Percentiles rank a stretch among this genome's conserved stretches.
These are phyloP conservation scores for Engystomops pustulosus DNA, from an alignment of 2,113 vertebrate species.

Conservation along the genomic window DNA sequence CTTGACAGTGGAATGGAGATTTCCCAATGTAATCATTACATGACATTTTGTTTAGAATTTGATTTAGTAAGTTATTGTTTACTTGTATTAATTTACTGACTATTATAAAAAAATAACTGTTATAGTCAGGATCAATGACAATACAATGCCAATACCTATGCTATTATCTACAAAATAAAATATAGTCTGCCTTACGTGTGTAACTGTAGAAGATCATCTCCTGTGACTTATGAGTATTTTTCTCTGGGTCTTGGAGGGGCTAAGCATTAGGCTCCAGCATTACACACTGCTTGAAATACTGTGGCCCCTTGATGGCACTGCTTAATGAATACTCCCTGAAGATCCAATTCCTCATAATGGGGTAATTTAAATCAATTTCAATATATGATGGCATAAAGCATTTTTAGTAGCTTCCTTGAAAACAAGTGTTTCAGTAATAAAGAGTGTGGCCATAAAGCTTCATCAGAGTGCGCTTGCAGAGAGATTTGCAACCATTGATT, in stretches of 20 bases:
- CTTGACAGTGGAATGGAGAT: too few relatives aligned
- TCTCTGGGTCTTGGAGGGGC: not conserved
- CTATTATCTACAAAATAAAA: not conserved
- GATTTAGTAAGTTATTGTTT: not conserved
- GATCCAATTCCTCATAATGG: slow-evolving; percentile 56
- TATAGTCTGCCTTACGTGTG: not conserved
- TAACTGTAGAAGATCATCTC: not conserved
- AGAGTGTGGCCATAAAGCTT: slow-evolving; percentile 10
- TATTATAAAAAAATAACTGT: not conserved
- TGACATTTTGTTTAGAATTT: not conserved
- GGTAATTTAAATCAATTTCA: slow-evolving; percentile 58
- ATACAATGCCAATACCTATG: not conserved
- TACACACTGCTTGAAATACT: slow-evolving; percentile 17
- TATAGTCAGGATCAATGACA: not conserved
- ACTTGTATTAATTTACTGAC: not conserved
- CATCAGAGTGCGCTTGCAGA: not conserved
- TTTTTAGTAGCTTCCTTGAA: slow-evolving; percentile 36
- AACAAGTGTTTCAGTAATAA: slow-evolving; percentile 37
- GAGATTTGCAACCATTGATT: not conserved
- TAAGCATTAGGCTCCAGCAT: not conserved
- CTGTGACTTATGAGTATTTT: not conserved
- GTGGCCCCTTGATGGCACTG: slow-evolving; percentile 26
- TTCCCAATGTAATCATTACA: too few relatives aligned
- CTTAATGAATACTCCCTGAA: slow-evolving; percentile 57
- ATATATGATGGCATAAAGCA: slow-evolving; percentile 39